phyloP scores from a whole-genome alignment of 2,797 vertebrate genomes.

The Eurystomus glaucurus region DNA sequence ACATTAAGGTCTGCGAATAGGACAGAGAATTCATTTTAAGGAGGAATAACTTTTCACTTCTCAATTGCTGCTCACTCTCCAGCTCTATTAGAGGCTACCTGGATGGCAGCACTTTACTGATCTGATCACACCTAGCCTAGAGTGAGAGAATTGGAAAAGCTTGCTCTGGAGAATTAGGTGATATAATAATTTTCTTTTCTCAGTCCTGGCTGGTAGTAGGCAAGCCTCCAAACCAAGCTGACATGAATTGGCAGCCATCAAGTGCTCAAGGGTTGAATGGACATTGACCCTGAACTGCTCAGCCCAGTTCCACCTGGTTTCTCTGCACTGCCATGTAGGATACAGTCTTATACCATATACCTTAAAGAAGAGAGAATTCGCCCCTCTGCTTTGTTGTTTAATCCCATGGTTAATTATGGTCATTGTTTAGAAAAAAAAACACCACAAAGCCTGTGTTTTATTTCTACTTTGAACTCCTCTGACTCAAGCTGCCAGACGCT shows the following conservation, averaged over 20 bases:
- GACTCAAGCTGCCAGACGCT: not conserved
- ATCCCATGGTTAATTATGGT: not conserved
- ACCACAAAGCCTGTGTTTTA: not conserved
- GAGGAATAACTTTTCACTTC: not conserved
- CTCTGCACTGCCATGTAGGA: not conserved
- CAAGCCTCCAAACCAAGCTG: not conserved
- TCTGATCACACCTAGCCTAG: not conserved
- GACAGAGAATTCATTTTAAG: not conserved
- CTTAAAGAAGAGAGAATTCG: not conserved
- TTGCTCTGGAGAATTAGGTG: not conserved
- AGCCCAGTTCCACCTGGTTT: not conserved
- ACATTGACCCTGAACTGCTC: not conserved
- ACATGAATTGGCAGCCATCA: not conserved
- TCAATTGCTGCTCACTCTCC: not conserved
- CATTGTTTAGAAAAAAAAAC: rapidly evolving
- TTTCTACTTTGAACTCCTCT: not conserved
- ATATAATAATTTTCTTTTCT: not conserved
- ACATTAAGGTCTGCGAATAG: not conserved
- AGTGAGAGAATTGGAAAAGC: not conserved
- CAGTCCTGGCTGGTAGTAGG: not conserved
- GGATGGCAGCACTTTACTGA: not conserved
- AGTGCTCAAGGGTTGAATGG: not conserved
- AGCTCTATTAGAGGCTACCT: not conserved
- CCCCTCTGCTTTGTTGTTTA: rapidly evolving
- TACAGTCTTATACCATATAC: rapidly evolving